Evolutionary conservation across 2,797 vertebrate species (phyloP).

Genomic region (Huso huso): DNA sequence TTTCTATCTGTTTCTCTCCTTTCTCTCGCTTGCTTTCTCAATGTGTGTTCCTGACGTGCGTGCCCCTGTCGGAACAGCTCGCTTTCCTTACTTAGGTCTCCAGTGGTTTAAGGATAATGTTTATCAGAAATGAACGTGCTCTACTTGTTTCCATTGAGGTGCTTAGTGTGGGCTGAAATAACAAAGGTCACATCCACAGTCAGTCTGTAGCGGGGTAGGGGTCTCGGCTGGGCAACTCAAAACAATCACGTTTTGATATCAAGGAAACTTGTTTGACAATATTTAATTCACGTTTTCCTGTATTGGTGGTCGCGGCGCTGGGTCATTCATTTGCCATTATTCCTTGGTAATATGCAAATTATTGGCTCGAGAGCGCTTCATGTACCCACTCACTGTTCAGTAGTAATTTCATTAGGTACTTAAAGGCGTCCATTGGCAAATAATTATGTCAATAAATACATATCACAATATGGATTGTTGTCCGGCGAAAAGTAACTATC

Average conservation of each 20-base stretch:
- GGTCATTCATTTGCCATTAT: background rate
- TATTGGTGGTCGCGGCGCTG: slow-evolving; percentile 3
- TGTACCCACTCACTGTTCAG: no score
- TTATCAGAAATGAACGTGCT: slow-evolving; percentile 64
- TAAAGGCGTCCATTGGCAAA: no score
- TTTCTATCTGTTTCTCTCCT: slow-evolving; percentile 1
- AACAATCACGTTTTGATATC: slow-evolving; percentile 13
- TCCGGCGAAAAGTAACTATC: no score
- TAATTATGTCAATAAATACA: no score
- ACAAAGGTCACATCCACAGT: slow-evolving; percentile 59
- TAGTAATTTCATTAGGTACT: no score
- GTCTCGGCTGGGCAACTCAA: slow-evolving; percentile 22
- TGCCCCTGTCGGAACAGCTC: slow-evolving; percentile 45
- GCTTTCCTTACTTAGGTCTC: slow-evolving; percentile 49
- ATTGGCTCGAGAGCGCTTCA: no score
- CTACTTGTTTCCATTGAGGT: slow-evolving; percentile 61
- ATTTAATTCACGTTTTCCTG: slow-evolving; percentile 14
- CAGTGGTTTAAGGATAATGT: slow-evolving; percentile 66
- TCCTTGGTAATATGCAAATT: no score
- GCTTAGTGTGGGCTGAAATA: slow-evolving; percentile 65
- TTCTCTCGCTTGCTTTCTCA: slow-evolving; percentile 24
- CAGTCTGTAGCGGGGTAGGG: slow-evolving; percentile 48
- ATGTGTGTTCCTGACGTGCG: slow-evolving; percentile 55
- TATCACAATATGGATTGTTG: no score
- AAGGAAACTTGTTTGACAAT: slow-evolving; percentile 3